Evolutionary conservation across 2,113 vertebrate species (phyloP), one percentile per base, ranked within the genome.

Genomic region (Myotis brandtii): DNA sequence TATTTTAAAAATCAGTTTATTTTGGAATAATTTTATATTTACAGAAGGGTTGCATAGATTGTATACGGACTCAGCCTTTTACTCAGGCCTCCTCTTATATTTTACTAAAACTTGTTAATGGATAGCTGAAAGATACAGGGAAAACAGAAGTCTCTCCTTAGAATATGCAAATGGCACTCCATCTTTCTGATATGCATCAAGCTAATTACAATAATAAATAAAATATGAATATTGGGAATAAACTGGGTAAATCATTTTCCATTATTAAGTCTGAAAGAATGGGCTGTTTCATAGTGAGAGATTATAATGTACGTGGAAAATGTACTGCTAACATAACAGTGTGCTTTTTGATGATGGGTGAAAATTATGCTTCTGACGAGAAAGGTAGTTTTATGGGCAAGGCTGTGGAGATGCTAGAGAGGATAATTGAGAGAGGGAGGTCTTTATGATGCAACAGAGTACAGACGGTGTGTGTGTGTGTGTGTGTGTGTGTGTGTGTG

Each of bases 161-260:
- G 73, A 95, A 82, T 76, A 66, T 94, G 69, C 11, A 84, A 95
- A 84, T 73, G 48, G 48, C 37, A 40, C 21, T 86, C 34, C 52
- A 64, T 85, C 37, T 75, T 86, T 89, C 93, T 93, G 23, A 79
- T 93, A 89, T 37, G 48, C 69, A 89, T 93, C 32, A 81, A 90
- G 62, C 64, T 95, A 96, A 96, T 96, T 91, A 88, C 20, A 43
- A 37, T 96, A 89, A 93, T 97, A 97, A 97, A 97, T 97, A 97
- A 96, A 97, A 86, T 91, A 95, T 94, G 93, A 97, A 93, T 94
- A 72, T 86, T 34, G 86, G 80, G 82, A 91, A 73, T 94, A 93
- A 89, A 59, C 64, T 34, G 21, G 25, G 13, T 82, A 76, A 75
- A 82, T 83, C 23, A 80, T 91, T 93, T 91, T 72, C 75, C 75